Conservation (phyloP, 92 coral and sea anemone species). For the Virgularia gustaviana region DNA sequence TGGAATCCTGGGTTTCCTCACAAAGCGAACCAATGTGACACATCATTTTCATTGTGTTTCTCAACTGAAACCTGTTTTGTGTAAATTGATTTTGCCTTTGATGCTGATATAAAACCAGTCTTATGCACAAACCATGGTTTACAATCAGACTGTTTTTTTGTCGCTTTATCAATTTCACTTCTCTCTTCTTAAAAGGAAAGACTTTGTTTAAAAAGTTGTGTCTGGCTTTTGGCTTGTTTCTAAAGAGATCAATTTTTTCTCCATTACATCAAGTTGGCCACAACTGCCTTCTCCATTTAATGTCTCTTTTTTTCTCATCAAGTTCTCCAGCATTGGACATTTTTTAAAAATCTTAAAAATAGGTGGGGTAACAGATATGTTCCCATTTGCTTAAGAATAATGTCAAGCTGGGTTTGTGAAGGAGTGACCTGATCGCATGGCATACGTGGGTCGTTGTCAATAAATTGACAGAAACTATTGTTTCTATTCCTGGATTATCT, state of each 20-base stretch:
- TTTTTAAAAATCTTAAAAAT: not conserved
- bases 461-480: too few species aligned
- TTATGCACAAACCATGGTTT: slow-evolving; percentile 54
- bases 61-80: slow-evolving; percentile 63
- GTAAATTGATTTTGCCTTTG: slow-evolving; percentile 59
- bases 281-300: too few species aligned
- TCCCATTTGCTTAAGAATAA: too few species aligned
- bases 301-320: too few species aligned
- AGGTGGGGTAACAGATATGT: not conserved
- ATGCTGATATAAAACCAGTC: slow-evolving; percentile 69
- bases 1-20: not conserved
- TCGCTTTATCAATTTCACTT: slow-evolving; percentile 43
- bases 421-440: too few species aligned
- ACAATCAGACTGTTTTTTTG: slow-evolving; percentile 64
- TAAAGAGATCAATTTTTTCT: too few species aligned
- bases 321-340: not conserved
- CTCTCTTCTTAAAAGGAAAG: slow-evolving; percentile 51
- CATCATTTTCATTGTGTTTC: slow-evolving; percentile 8
- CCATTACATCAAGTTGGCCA: too few species aligned
- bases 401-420: too few species aligned
- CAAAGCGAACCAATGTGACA: not conserved
- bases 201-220: not conserved
- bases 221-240: too few species aligned
- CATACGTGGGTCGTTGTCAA: too few species aligned
- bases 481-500: too few species aligned